phyloP scores from a whole-genome alignment of 2,797 vertebrate genomes.

The Rhabdomys pumilio region DNA sequence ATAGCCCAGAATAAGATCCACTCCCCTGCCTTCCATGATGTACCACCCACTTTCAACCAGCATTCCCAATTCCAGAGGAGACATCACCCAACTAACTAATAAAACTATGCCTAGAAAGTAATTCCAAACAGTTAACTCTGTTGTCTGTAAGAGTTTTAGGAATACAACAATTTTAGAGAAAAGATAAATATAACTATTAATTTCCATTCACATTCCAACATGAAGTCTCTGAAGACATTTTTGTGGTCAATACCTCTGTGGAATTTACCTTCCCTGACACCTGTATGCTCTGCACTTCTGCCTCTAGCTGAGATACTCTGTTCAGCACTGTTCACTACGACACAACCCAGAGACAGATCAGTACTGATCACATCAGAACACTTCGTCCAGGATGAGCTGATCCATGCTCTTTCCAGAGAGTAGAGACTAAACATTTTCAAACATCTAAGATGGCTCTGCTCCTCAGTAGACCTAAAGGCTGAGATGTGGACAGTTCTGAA shows the following conservation, averaged over 20 bases:
- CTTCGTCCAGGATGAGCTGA: neutral
- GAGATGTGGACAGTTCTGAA: neutral
- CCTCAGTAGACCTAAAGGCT: neutral
- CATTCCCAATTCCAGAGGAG: neutral
- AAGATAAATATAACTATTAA: conserved; percentile 26
- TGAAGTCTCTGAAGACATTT: neutral
- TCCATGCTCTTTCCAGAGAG: conserved; percentile 16
- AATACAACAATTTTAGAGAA: neutral
- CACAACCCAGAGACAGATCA: neutral
- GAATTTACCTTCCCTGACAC: neutral
- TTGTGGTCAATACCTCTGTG: neutral
- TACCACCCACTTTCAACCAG: neutral
- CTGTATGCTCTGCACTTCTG: neutral
- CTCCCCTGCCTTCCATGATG: neutral
- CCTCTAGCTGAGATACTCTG: neutral
- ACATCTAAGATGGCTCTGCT: neutral
- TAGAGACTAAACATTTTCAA: neutral
- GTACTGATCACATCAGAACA: neutral
- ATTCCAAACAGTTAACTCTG: neutral
- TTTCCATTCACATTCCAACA: neutral
- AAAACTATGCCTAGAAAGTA: conserved; percentile 39
- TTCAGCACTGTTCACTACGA: neutral
- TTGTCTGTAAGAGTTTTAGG: conserved; percentile 16
- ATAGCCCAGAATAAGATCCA: neutral
- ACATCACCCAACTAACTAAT: conserved; percentile 31